Conservation (phyloP, 2,888 invertebrate species). For the Melinopterus prodromus region DNA sequence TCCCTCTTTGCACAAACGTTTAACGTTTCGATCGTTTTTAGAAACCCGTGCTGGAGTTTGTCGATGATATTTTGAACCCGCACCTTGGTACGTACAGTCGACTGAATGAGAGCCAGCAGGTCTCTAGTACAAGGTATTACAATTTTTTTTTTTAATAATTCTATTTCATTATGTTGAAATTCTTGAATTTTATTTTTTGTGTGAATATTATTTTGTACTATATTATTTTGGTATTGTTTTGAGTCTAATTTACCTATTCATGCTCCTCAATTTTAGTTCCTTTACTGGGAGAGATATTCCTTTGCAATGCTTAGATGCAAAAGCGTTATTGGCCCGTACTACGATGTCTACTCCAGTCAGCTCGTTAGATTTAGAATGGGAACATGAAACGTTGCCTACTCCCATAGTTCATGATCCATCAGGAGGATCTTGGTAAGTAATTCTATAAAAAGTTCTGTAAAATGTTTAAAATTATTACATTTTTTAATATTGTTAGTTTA, state of each 20-base stretch:
- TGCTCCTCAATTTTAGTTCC: constrained; percentile 24
- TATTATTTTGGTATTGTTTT: constrained; percentile 11
- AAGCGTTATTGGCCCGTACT: constrained; percentile 59
- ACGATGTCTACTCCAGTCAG: constrained; percentile 69
- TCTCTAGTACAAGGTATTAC: constrained; percentile 55
- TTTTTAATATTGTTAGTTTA: too few species aligned
- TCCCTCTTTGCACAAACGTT: background rate
- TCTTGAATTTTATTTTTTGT: background rate
- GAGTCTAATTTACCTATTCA: too few species aligned
- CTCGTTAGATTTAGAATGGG: constrained; percentile 76
- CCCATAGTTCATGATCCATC: constrained; percentile 56
- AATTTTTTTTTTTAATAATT: background rate
- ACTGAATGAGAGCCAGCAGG: constrained; percentile 57
- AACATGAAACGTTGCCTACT: constrained; percentile 66
- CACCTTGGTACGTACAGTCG: constrained; percentile 55
- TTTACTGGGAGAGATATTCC: constrained; percentile 64
- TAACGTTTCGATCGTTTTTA: constrained; percentile 35
- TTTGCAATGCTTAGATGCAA: constrained; percentile 68
- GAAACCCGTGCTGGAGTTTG: constrained; percentile 58
- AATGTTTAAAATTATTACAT: too few species aligned
- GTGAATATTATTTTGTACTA: constrained; percentile 9
- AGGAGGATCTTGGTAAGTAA: constrained; percentile 56
- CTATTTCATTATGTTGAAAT: constrained; percentile 8
- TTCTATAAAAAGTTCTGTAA: too few species aligned
- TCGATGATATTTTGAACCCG: constrained; percentile 57